phyloP scores from a whole-genome alignment of 2,113 vertebrate species.

The Mesoclemmys tuberculata region DNA sequence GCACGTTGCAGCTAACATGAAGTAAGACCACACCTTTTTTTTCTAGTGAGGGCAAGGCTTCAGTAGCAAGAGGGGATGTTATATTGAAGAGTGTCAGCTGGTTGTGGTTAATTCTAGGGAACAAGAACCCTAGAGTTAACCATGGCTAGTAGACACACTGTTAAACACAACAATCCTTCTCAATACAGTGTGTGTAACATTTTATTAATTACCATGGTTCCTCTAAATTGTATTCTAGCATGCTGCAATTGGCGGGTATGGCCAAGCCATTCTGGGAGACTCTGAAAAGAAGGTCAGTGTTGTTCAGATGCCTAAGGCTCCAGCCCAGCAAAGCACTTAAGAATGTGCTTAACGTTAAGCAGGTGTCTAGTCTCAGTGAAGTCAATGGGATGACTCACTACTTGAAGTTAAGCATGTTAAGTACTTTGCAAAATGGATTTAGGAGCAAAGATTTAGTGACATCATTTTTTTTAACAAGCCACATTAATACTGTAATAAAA shows the following conservation, averaged over 20 bases:
- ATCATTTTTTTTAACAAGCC: constrained; percentile 9
- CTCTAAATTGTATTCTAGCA: not conserved
- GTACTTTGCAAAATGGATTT: not conserved
- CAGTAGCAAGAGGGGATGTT: not conserved
- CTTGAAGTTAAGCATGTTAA: fast-evolving
- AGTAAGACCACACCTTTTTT: too few species aligned
- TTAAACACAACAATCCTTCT: not conserved
- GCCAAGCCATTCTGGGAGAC: not conserved
- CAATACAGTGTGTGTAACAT: not conserved
- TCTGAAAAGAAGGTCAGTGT: not conserved
- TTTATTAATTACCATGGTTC: not conserved
- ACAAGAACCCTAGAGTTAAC: not conserved
- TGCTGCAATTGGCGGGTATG: not conserved
- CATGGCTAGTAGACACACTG: not conserved
- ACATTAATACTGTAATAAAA: constrained; percentile 1
- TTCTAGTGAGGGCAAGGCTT: not conserved
- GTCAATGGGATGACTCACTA: not conserved
- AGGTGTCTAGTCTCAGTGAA: not conserved
- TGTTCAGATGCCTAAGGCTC: not conserved
- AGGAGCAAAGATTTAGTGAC: not conserved
- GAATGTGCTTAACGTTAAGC: not conserved
- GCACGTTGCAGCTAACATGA: too few species aligned
- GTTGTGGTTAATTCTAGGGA: not conserved
- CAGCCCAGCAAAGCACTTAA: not conserved
- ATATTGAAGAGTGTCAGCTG: not conserved